Evolutionary conservation across 2,888 invertebrate species (phyloP), one percentile per base, ranked within the genome.

Genomic region (Aspidiotus destructor): DNA sequence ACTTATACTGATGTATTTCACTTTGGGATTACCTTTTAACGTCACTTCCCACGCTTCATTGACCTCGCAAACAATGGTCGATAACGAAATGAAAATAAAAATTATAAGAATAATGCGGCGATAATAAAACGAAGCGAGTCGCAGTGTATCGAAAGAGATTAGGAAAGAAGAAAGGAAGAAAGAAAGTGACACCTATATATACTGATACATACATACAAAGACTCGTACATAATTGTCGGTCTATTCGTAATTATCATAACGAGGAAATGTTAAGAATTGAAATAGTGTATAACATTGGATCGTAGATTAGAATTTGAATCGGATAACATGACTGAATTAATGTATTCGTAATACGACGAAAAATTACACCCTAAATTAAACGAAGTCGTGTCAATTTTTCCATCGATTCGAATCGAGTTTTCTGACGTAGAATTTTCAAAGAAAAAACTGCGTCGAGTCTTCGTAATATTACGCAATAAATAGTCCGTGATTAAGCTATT

Each of bases 21-120:
- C 48, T 67, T 67, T 67, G 67, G 67, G 67, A 67, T 58, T 58
- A 67, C 67, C 67, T 67, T 67, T 67, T 67, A 17, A n/a, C 48
- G 52, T 44, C 67, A 48, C 67, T 67, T 67, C 67, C 67, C 67
- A 67, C 67, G 67, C 67, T 67, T 67, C 67, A 67, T 67, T 67
- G 67, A 67, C 67, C 67, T 67, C 67, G 67, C 52, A 16, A 67
- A 67, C 67, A 67, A 67, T 67, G 58, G 67, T 67, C 67, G 60
- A 67, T 67, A 60, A 67, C 60, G 57, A 52, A 67, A 60, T 41
- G 44, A 17, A 58, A 65, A 65, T 62, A 62, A 62, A 52, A 53
- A 62, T 17, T 41, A 67, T 17, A 42, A 61, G n/a, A n/a, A 61
- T n/a, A 44, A 61, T 54, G 17, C 10, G 9, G 40, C n/a, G 60